Evolutionary conservation across 2,888 invertebrate genomes (phyloP).

Genomic region (Scrobipalpa atriplicella): DNA sequence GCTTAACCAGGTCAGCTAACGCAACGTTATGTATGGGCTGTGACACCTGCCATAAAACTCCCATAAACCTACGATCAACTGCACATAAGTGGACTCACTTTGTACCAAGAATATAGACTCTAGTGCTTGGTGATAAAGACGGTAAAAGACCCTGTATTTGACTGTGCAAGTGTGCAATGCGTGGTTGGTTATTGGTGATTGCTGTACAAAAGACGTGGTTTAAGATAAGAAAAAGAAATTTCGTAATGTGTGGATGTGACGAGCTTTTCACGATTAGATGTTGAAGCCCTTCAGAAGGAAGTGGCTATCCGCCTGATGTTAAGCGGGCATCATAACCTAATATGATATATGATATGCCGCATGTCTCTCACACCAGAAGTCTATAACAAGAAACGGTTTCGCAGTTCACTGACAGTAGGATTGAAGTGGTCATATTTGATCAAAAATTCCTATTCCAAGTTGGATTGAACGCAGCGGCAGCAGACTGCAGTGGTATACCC

Average conservation of each 20-base stretch:
- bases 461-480: no score
- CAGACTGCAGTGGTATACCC: no score
- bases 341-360: no score
- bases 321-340: no score
- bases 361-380: background rate
- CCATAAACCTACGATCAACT: background rate
- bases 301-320: no score
- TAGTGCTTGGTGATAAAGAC: background rate
- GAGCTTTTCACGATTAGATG: background rate
- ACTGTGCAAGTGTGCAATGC: background rate
- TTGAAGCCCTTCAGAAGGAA: no score
- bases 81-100: no score
- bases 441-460: no score
- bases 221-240: background rate
- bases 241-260: background rate
- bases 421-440: no score
- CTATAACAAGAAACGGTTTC: no score
- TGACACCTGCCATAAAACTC: constrained; percentile 19
- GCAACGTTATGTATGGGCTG: constrained; percentile 2
- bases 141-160: no score
- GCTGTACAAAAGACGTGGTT: background rate
- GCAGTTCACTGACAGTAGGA: no score
- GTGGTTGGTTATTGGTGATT: constrained; percentile 3
- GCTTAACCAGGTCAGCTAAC: constrained; percentile 10
- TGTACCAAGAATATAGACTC: background rate